A percentile compares a stretch with the other conserved stretches of the same genome.
These are phyloP conservation scores for Tachypleus tridentatus DNA, from an alignment of 1,140 invertebrate genomes.

Conservation along the genomic window DNA sequence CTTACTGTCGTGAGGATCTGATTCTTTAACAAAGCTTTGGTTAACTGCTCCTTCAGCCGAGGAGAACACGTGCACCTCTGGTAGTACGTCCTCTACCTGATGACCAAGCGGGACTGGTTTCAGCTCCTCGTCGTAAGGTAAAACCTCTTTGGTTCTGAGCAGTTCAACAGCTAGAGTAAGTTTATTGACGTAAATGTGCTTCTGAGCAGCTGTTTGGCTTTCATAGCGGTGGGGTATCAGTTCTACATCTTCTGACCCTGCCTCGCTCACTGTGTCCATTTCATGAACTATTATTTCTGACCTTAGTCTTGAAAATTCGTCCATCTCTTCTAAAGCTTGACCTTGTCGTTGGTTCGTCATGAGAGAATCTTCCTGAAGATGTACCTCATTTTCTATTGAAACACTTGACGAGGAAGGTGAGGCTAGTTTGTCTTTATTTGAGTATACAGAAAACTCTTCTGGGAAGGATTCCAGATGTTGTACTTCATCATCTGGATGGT, in stretches of 20 bases:
- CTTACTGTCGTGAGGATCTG: no score
- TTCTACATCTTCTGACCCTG: conserved; percentile 23
- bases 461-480: no score
- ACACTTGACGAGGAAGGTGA: conserved; percentile 8
- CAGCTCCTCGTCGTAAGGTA: conserved; percentile 22
- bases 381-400: conserved; percentile 1
- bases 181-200: conserved; percentile 19
- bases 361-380: conserved; percentile 1
- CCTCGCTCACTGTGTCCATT: conserved; percentile 18
- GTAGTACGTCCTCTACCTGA: no score
- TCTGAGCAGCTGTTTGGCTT: conserved; percentile 8
- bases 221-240: conserved; percentile 20
- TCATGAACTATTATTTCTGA: conserved; percentile 20
- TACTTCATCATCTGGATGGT: neutral
- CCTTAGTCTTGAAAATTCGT: no score
- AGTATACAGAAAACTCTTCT: neutral
- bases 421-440: conserved; percentile 5
- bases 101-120: conserved; percentile 1
- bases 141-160: conserved; percentile 16
- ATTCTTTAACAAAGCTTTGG: no score
- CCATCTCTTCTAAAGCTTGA: no score
- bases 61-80: no score
- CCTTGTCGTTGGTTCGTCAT: neutral
- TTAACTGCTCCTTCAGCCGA: no score
- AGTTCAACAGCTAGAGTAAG: conserved; percentile 21